phyloP scores from a whole-genome alignment of 2,888 invertebrate species.

The Drosophila recens region DNA sequence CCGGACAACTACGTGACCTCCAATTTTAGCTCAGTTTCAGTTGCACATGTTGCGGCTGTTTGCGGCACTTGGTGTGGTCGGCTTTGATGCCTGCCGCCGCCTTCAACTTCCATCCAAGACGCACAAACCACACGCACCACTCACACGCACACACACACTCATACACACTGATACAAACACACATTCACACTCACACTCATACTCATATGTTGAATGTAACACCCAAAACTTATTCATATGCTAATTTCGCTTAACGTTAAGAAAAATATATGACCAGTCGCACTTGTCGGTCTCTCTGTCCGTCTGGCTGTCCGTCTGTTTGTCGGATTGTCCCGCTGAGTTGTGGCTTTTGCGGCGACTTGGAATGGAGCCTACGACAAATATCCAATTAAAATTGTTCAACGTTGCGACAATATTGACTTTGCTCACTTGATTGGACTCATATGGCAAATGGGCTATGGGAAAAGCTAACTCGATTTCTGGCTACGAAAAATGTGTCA shows the following conservation, averaged over 20 bases:
- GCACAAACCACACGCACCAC: constrained; percentile 56
- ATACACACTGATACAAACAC: constrained; percentile 23
- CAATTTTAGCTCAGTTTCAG: constrained; percentile 71
- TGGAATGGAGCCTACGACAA: constrained; percentile 50
- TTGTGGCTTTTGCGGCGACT: constrained; percentile 49
- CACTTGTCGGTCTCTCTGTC: constrained; percentile 51
- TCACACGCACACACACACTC: constrained; percentile 27
- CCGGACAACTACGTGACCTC: constrained; percentile 75
- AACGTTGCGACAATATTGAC: constrained; percentile 64
- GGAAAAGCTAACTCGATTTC: constrained; percentile 12
- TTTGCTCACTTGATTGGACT: constrained; percentile 16
- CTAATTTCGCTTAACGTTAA: constrained; percentile 70
- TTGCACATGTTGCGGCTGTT: constrained; percentile 69
- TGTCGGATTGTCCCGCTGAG: constrained; percentile 12
- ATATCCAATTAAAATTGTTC: constrained; percentile 76
- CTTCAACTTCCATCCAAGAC: constrained; percentile 46
- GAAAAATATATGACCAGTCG: constrained; percentile 59
- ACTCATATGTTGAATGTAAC: constrained; percentile 32
- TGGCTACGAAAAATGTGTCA: constrained; percentile 6
- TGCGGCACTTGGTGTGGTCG: constrained; percentile 62
- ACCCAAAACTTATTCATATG: constrained; percentile 72
- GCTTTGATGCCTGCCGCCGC: constrained; percentile 72
- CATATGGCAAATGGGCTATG: constrained; percentile 28
- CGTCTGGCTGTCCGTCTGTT: neutral
- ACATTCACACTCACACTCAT: neutral